phyloP scores from a whole-genome alignment of 2,797 vertebrate genomes.

The Schizothorax lantsangensis region DNA sequence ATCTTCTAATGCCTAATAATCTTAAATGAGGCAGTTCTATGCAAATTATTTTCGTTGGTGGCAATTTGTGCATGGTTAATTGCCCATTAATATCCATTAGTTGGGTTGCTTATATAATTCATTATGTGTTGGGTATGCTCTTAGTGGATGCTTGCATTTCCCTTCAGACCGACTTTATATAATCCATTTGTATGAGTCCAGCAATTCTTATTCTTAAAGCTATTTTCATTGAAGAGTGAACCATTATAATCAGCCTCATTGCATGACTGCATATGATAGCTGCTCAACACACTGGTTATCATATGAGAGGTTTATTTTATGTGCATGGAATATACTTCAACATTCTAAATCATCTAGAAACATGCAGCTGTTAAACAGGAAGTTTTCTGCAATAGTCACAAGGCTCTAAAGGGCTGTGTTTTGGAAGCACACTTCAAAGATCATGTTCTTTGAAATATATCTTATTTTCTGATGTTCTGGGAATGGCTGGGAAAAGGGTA shows the following conservation, averaged over 20 bases:
- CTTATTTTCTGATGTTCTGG: slow-evolving; percentile 24
- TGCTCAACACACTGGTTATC: neutral
- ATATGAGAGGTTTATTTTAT: neutral
- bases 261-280: neutral
- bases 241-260: slow-evolving; percentile 12
- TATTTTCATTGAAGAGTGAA: slow-evolving; percentile 12
- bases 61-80: slow-evolving; percentile 47
- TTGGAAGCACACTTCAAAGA: slow-evolving; percentile 19
- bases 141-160: slow-evolving; percentile 18
- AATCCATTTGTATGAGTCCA: slow-evolving; percentile 23
- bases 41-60: slow-evolving; percentile 41
- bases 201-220: slow-evolving; percentile 17
- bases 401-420: neutral
- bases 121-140: slow-evolving; percentile 28
- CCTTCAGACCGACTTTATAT: slow-evolving; percentile 28
- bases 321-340: neutral
- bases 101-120: slow-evolving; percentile 37
- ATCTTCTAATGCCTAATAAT: slow-evolving; percentile 47
- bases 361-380: neutral
- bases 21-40: slow-evolving; percentile 51
- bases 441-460: neutral
- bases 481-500: slow-evolving; percentile 5
- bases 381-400: neutral
- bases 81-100: slow-evolving; percentile 54
- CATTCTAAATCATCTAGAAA: neutral